Percentiles rank a stretch among this genome's conserved stretches.
Evolutionary conservation across 2,888 invertebrate genomes (phyloP).

Genomic region (Acleris laterana): DNA sequence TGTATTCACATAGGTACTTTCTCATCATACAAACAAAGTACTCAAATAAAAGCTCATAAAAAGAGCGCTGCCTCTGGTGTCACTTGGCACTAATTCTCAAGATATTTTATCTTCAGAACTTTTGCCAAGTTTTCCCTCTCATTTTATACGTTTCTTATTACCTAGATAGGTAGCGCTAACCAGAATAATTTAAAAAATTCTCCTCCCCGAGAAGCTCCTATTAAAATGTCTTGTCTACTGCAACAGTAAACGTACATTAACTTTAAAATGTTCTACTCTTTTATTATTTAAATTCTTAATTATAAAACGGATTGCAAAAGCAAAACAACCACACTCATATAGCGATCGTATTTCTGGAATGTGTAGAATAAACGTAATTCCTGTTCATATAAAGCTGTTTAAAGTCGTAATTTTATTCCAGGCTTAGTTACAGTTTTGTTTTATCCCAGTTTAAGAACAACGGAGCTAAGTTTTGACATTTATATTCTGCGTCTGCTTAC

Average conservation of each 20-base stretch:
- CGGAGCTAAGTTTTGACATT: conserved; percentile 41
- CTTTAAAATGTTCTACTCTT: no score
- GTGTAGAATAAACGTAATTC: conserved; percentile 4
- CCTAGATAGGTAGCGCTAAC: conserved; percentile 3
- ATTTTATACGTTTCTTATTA: conserved; percentile 7
- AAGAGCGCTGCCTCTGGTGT: no score
- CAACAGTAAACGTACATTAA: neutral
- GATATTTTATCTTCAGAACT: no score
- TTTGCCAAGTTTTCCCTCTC: conserved; percentile 6
- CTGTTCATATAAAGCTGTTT: conserved; percentile 19
- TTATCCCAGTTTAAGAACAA: conserved; percentile 38
- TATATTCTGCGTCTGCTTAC: conserved; percentile 50
- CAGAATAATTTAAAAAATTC: conserved; percentile 17
- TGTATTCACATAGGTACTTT: no score
- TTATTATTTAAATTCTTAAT: neutral
- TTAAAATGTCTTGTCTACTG: conserved; percentile 5
- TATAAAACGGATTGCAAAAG: neutral
- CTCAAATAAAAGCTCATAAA: no score
- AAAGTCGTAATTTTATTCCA: conserved; percentile 28
- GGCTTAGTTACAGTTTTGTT: conserved; percentile 32
- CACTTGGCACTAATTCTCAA: no score
- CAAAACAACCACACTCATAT: neutral
- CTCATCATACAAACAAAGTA: no score
- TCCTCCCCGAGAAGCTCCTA: conserved; percentile 1
- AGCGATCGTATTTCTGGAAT: neutral